Evolutionary conservation across 2,888 invertebrate genomes (phyloP).

Genomic region (Limnephilus lunatus): DNA sequence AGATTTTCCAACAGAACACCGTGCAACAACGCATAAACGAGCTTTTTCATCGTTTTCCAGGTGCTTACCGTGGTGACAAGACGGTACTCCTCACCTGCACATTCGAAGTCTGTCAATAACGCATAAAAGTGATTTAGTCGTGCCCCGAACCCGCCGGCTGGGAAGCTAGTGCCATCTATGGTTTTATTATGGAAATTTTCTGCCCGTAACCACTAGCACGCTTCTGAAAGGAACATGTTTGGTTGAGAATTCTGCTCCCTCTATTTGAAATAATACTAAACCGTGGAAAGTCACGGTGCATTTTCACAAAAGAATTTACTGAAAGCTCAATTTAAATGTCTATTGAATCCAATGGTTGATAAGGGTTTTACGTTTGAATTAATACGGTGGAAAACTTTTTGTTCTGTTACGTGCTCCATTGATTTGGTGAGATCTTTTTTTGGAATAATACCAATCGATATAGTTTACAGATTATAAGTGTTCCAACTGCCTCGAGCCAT

Average conservation of each 20-base stretch:
- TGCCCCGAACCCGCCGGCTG: slow-evolving; percentile 17
- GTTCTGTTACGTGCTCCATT: no score
- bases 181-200: slow-evolving; percentile 61
- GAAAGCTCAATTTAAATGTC: neutral
- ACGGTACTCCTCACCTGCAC: slow-evolving; percentile 14
- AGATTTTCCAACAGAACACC: neutral
- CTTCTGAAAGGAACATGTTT: neutral
- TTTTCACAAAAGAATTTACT: neutral
- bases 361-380: neutral
- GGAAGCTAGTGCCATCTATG: slow-evolving; percentile 34
- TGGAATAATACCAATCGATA: no score
- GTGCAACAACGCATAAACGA: neutral
- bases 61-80: neutral
- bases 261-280: neutral
- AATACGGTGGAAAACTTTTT: no score
- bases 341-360: neutral
- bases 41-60: neutral
- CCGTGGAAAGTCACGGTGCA: neutral
- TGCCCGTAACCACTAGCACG: neutral
- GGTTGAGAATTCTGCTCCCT: neutral
- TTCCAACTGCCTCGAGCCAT: no score
- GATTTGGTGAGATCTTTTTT: no score
- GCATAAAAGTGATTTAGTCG: slow-evolving; percentile 60
- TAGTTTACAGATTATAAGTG: no score
- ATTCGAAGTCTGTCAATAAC: slow-evolving; percentile 50